Evolutionary conservation across 2,113 vertebrate species (phyloP).

Genomic region (Alosa alosa): DNA sequence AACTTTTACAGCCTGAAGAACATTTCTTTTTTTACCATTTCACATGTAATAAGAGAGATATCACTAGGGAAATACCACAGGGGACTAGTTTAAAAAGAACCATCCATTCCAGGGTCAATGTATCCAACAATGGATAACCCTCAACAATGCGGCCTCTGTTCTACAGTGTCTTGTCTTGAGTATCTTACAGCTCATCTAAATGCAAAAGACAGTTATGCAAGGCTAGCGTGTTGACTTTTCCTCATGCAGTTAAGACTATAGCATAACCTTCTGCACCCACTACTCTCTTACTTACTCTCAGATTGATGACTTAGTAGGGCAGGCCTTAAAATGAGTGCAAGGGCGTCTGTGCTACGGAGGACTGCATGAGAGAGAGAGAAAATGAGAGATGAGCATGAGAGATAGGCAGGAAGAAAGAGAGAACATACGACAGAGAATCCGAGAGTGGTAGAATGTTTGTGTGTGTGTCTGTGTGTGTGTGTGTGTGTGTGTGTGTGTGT

Average conservation of each 20-base stretch:
- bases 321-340: too few species aligned
- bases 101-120: neutral
- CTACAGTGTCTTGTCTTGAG: too few species aligned
- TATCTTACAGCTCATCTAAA: neutral
- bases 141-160: neutral
- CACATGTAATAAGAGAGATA: neutral
- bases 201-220: neutral
- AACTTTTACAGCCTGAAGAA: neutral
- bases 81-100: neutral
- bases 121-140: neutral
- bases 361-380: neutral
- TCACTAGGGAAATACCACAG: neutral
- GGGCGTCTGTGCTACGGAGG: neutral
- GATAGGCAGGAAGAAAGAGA: neutral
- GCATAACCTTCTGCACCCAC: too few species aligned
- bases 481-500: neutral
- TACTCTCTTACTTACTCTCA: too few species aligned
- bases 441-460: neutral
- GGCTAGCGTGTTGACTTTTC: neutral
- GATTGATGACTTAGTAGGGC: too few species aligned
- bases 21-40: neutral
- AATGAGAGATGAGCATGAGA: neutral
- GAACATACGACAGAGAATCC: neutral
- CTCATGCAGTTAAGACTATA: too few species aligned
- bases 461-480: neutral